Base-by-base conservation (phyloP, 2,113 vertebrate species). In the Cepphus grylle region DNA sequence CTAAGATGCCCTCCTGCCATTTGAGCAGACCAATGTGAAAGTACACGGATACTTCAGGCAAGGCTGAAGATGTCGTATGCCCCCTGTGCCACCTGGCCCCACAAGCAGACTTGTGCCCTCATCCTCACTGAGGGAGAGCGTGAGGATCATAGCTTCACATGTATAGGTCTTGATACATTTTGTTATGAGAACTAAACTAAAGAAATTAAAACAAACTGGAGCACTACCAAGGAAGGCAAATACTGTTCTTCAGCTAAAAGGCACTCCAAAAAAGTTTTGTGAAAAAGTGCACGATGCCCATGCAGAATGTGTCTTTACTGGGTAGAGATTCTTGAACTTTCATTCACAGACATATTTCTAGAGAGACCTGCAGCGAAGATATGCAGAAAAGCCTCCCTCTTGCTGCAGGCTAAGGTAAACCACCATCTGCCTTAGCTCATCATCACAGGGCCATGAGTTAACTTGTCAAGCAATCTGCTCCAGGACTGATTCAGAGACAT, bases 1-100 rank as follows among this genome's bases (percentile, higher is more conserved):
- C 30, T 27, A 10, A 30, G 34, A 14, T 18, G 15, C 32, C 14
- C 25, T 80, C 26, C 32, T 81, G 38, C 19, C n/a, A n/a, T 26
- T 56, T 53, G 12, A 69, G 29, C 23, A 69, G 61, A 23, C 19
- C 1, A 2, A 2, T 27, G 19, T 36, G 40, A 21, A 74, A 32
- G 12, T 5, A 10, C 16, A 12, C 0, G 0, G 19, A 30, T 11
- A 34, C 5, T 32, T 47, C 18, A 84, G 52, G 19, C 4, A 32
- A 56, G 42, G 43, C 21, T 79, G 45, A 38, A 65, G 18, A 15
- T 50, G 9, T 42, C 11, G 3, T 5, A 10, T 45, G 6, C 5
- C 17, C 30, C 18, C 7, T 12, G 2, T 23, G 30, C 16, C 26
- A 59, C 12, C 30, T 40, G 12, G 12, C 26, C 7, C 34, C 26